These are phyloP conservation scores for Rousettus leschenaultii DNA, from an alignment of 2,113 vertebrate genomes.

Conservation along the genomic window DNA sequence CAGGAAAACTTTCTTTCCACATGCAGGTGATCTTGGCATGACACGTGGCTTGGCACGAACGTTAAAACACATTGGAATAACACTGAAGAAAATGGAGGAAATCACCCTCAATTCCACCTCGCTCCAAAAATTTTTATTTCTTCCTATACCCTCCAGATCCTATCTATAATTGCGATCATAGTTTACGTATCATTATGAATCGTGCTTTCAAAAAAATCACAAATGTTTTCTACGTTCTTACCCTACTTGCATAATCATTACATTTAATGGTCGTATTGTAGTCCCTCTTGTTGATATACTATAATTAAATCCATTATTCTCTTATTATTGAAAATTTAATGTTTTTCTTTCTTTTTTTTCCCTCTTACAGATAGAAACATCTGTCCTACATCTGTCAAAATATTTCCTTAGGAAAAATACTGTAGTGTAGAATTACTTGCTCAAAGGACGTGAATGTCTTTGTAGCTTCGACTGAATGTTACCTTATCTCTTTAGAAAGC, in stretches of 20 bases:
- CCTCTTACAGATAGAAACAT: conserved; percentile 48
- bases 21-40: neutral
- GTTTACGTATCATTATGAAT: neutral
- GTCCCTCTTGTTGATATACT: neutral
- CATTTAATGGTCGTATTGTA: neutral
- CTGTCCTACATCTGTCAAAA: conserved; percentile 64
- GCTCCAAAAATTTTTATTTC: neutral
- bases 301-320: neutral
- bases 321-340: neutral
- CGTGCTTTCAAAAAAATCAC: neutral
- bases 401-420: conserved; percentile 63
- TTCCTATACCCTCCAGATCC: neutral
- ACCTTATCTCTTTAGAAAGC: neutral
- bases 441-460: conserved; percentile 28
- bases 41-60: neutral
- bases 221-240: conserved; percentile 11
- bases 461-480: conserved; percentile 12
- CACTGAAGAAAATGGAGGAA: neutral
- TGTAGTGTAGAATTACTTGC: conserved; percentile 30
- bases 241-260: neutral
- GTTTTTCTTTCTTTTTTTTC: neutral
- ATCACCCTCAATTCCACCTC: neutral
- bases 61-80: neutral
- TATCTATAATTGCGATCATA: neutral
- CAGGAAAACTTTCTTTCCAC: neutral